Conservation (phyloP, 2,113 vertebrate species). For the Nannobrachium achirus region DNA sequence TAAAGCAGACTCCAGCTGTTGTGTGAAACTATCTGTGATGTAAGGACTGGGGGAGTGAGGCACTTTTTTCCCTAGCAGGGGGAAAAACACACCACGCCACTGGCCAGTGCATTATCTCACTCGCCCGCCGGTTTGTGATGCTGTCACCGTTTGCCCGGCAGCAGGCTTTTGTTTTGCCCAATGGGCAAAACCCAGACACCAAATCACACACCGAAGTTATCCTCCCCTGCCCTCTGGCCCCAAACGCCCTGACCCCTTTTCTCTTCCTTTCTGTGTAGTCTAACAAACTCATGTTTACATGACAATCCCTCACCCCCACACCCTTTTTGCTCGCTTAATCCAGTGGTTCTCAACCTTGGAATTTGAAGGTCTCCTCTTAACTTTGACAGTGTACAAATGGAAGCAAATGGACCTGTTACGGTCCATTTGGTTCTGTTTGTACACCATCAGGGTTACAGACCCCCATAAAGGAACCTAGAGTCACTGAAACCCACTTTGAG, state of each 20-base stretch:
- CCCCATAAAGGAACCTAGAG: too few species aligned
- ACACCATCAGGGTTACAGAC: too few species aligned
- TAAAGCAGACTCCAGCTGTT: constrained; percentile 71
- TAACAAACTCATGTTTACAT: constrained; percentile 45
- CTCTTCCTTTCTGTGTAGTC: constrained; percentile 29
- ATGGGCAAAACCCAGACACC: constrained; percentile 8
- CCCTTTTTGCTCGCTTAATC: too few species aligned
- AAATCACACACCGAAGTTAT: constrained; percentile 33
- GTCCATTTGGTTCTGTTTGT: too few species aligned
- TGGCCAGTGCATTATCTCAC: constrained; percentile 70
- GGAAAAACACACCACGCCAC: too few species aligned
- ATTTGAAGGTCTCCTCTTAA: too few species aligned
- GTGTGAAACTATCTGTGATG: constrained; percentile 78
- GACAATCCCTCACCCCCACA: neutral
- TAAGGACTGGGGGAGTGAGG: constrained; percentile 68
- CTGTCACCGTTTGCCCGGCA: constrained; percentile 50
- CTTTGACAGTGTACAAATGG: too few species aligned
- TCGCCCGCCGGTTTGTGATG: constrained; percentile 28
- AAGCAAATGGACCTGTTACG: too few species aligned
- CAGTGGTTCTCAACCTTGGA: too few species aligned
- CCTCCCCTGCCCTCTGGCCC: constrained; percentile 1
- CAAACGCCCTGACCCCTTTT: neutral
- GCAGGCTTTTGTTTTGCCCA: constrained; percentile 42
- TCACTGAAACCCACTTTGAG: too few species aligned
- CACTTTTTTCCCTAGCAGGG: constrained; percentile 77